Evolutionary conservation across 2,797 vertebrate species (phyloP).

Genomic region (Myotis pilosus): DNA sequence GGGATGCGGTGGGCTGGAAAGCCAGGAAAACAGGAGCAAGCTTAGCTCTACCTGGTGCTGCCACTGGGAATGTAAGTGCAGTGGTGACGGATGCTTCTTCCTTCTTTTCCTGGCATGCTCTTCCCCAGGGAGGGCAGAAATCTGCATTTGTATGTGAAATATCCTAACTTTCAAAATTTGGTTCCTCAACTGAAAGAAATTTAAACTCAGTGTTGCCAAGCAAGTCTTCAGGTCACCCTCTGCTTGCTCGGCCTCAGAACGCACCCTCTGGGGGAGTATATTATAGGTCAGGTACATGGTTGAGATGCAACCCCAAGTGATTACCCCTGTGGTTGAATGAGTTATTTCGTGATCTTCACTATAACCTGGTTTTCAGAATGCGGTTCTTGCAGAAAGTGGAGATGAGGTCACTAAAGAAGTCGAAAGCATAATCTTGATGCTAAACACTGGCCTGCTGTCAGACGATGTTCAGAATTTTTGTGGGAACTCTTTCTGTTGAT

Average conservation of each 20-base stretch:
- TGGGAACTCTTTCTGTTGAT: neutral
- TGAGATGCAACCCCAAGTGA: neutral
- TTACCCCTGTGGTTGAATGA: neutral
- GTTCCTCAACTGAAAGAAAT: neutral
- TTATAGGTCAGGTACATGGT: neutral
- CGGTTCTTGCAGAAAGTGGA: slow-evolving; percentile 24
- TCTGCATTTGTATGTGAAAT: neutral
- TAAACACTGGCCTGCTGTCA: neutral
- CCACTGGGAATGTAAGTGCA: neutral
- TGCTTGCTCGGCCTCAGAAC: neutral
- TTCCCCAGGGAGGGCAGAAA: neutral
- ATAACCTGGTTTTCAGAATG: slow-evolving; percentile 31
- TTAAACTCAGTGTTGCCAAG: neutral
- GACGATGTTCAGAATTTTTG: neutral
- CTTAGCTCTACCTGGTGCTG: rapidly evolving
- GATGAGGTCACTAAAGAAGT: neutral
- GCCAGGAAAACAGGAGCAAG: neutral
- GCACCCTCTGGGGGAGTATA: neutral
- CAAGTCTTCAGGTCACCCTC: neutral
- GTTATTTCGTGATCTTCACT: neutral
- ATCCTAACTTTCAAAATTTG: neutral
- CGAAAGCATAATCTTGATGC: neutral
- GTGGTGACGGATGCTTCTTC: neutral
- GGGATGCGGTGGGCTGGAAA: neutral
- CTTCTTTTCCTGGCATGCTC: neutral